Evolutionary conservation across 2,888 invertebrate species (phyloP).

Genomic region (Chymomyza fuscimana): DNA sequence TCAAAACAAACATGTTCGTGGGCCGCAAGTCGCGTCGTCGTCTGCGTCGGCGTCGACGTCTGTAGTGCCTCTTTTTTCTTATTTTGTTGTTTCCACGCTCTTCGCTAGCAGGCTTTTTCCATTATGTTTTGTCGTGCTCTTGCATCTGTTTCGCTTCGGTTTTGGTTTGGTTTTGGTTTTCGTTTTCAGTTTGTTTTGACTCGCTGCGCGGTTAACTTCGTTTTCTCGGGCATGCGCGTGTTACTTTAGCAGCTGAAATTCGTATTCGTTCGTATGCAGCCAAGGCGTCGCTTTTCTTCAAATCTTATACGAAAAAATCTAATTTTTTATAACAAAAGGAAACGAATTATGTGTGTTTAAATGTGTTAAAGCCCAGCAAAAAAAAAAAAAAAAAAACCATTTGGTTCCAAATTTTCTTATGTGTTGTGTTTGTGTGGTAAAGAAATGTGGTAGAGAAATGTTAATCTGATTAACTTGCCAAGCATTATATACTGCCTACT

Average conservation of each 20-base stretch:
- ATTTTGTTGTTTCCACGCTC: slow-evolving; percentile 54
- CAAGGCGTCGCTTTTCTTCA: neutral
- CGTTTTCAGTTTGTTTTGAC: slow-evolving; percentile 55
- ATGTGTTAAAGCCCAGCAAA: neutral
- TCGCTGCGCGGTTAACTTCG: slow-evolving; percentile 61
- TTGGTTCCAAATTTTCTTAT: slow-evolving; percentile 24
- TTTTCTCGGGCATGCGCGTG: slow-evolving; percentile 35
- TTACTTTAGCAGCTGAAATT: slow-evolving; percentile 18
- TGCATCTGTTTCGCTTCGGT: slow-evolving; percentile 21
- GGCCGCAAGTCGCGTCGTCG: slow-evolving; percentile 31
- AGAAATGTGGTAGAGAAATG: slow-evolving; percentile 12
- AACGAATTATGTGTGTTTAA: neutral
- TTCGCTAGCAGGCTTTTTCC: slow-evolving; percentile 22
- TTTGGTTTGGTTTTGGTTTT: slow-evolving; percentile 20
- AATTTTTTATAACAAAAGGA: slow-evolving; percentile 2
- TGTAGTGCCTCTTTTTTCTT: slow-evolving; percentile 28
- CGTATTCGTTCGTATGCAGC: neutral
- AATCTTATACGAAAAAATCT: slow-evolving; percentile 3
- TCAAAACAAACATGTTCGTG: slow-evolving; percentile 59
- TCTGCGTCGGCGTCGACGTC: slow-evolving; percentile 58
- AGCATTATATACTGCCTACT: slow-evolving; percentile 17
- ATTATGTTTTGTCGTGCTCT: slow-evolving; percentile 14
- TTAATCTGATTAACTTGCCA: slow-evolving; percentile 28
- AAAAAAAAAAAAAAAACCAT: slow-evolving; percentile 12
- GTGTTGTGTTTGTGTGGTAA: slow-evolving; percentile 16